Base-by-base conservation (phyloP, 2,888 invertebrate genomes). In the Thera britannica region DNA sequence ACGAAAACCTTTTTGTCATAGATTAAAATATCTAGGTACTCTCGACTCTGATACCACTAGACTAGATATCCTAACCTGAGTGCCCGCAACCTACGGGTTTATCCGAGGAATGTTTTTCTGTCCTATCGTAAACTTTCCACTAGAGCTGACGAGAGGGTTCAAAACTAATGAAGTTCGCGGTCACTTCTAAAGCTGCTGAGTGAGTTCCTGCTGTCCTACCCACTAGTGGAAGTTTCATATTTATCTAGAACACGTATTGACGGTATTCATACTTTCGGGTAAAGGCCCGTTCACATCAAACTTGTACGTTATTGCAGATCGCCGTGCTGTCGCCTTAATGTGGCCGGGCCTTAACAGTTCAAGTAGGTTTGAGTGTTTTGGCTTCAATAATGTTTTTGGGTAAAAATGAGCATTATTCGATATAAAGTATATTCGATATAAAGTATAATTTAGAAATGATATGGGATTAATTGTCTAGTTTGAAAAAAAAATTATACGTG, bases 141-240 rank as follows among this genome's bases (percentile, higher is more conserved):
- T 52, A 3, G 34, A 52, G 8, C 34, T 34, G 49, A 12, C 2
- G 34, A 46, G 34, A 52, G 52, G 52, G 52, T 52, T 9, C 51
- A 7, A 41, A 48, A 51, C 51, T 52, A 52, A 52, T 52, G 52
- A 52, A 52, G 9, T 34, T 52, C 8, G 52, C 52, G 52, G 34
- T 34, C 7, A 34, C 34, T 34, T 34, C 52, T 34, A 52, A 34
- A 9, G 34, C 52, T 52, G 23, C 9, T 23, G 34, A 52, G 52
- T 34, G 52, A 34, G 23, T 51, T 12, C 51, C 51, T 51, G 44
- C 44, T 44, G 9, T 51, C 34, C 52, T 52, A 52, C 52, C 8
- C 2, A 23, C 34, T 52, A 52, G 34, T 52, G 4, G 8, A 12
- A 51, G 34, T 23, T 11, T 46, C 23, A 23, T 6, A 11, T 23